Base-by-base conservation (phyloP, 1,140 invertebrate species). In the Drosophila parvula region DNA sequence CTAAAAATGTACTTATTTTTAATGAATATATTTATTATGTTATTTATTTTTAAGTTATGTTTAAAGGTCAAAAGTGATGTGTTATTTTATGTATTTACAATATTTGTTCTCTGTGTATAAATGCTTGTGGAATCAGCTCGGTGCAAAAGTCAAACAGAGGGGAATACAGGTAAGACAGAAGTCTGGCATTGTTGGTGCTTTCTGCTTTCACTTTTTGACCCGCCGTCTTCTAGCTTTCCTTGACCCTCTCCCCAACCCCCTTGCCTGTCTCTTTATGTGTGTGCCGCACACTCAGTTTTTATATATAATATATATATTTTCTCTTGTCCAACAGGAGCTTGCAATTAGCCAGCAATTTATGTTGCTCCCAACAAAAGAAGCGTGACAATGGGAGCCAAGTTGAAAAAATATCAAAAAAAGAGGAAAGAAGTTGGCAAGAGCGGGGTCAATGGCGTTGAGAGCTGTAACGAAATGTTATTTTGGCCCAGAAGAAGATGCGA, bases 331-430 rank as follows among this genome's bases (percentile, higher is more conserved):
- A 40, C 59, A 74, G 64, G 45, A 81, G 69, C 81, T 84, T 80
- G 81, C 81, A 84, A 84, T 84, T 84, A 84, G 81, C 81, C 63
- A 84, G 58, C 81, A 84, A 80, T 83, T 84, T 84, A 84, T 84
- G 81, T 84, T 77, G 63, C 44, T 50, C 50, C 18, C 45, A 40
- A 77, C 57, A 84, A 84, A 61, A 65, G 78, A 44, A 77, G 59
- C 59, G 48, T 38, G 43, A 43, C 68, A 75, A 36, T 41, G 55
- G 58, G 10, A 30, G 16, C 40, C 14, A 51, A 12, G 6, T 10
- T 16, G 27, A 8, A 14, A 16, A 41, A 53, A 34, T 14, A 47
- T 14, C 12, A 34, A 11, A 32, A 22, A 55, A 47, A 3, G 5
- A 48, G 63, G 44, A 56, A 30, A 36, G 9, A 53, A 45, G 45